Evolutionary conservation across 2,888 invertebrate genomes (phyloP).

Genomic region (Xanthorhoe spadicearia): DNA sequence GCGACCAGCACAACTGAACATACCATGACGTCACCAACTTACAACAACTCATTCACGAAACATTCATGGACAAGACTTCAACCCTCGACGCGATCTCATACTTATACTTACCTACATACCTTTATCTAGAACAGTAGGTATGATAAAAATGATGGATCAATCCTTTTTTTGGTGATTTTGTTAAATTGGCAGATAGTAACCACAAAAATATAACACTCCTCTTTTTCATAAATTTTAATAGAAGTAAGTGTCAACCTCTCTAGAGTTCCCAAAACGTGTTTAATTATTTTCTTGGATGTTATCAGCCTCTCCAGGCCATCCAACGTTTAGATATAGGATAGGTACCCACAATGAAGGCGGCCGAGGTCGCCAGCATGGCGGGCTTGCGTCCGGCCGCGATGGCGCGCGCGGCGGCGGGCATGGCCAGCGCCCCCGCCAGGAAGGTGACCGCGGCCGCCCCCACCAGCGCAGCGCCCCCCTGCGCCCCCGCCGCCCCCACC

Average conservation of each 20-base stretch:
- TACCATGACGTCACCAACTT: background rate
- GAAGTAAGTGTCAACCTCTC: no score
- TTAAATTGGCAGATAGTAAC: no score
- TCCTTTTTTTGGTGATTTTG: no score
- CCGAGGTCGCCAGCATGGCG: slow-evolving; percentile 61
- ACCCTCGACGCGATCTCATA: no score
- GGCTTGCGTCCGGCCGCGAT: slow-evolving; percentile 58
- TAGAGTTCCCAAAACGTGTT: no score
- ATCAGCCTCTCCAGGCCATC: background rate
- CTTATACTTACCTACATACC: no score
- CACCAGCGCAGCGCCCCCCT: slow-evolving; percentile 43
- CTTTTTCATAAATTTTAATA: no score
- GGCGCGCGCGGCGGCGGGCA: slow-evolving; percentile 63
- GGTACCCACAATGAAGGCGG: slow-evolving; percentile 58
- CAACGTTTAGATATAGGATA: background rate
- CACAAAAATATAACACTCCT: no score
- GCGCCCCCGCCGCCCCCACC: slow-evolving; percentile 32
- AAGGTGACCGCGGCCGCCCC: slow-evolving; percentile 57
- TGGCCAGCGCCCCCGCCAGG: slow-evolving; percentile 57
- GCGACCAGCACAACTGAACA: slow-evolving; percentile 66
- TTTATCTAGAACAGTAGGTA: no score
- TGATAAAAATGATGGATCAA: no score
- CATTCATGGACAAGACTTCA: background rate
- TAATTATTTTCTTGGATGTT: no score
- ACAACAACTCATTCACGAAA: background rate